A percentile compares a stretch with the other conserved stretches of the same genome.
These are phyloP conservation scores for Ennomos fuscantarius DNA, from an alignment of 2,888 invertebrate species.

Conservation along the genomic window DNA sequence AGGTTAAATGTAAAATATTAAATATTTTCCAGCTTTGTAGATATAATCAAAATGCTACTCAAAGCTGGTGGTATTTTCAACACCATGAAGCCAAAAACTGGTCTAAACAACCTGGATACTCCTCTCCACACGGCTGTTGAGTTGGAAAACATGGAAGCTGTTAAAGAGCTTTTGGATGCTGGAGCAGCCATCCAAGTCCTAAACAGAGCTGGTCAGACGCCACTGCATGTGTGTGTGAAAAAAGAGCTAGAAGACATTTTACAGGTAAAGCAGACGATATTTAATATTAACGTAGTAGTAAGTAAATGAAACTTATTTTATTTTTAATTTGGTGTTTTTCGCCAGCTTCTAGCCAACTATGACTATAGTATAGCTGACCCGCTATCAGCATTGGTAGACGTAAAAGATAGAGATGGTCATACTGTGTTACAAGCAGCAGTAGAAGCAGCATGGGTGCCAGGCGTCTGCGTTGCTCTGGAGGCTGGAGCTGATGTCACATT, in stretches of 20 bases:
- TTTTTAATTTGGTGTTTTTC: slow-evolving; percentile 1
- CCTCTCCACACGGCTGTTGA: slow-evolving; percentile 83
- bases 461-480: slow-evolving; percentile 80
- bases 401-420: slow-evolving; percentile 75
- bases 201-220: slow-evolving; percentile 75
- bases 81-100: slow-evolving; percentile 45
- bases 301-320: no score
- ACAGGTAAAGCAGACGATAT: slow-evolving; percentile 51
- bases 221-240: slow-evolving; percentile 80
- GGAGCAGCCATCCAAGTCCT: slow-evolving; percentile 70
- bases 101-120: slow-evolving; percentile 56
- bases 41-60: slow-evolving; percentile 61
- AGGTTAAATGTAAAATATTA: no score
- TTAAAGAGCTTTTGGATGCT: slow-evolving; percentile 68
- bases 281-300: background rate
- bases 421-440: slow-evolving; percentile 83
- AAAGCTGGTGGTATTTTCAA: slow-evolving; percentile 57
- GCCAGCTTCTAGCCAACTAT: slow-evolving; percentile 69
- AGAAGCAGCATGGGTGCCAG: slow-evolving; percentile 78
- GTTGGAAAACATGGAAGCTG: slow-evolving; percentile 69
- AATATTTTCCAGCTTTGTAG: slow-evolving; percentile 52
- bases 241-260: slow-evolving; percentile 71
- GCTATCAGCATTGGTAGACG: slow-evolving; percentile 69
- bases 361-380: slow-evolving; percentile 67
- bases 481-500: slow-evolving; percentile 80